Conservation (phyloP, 1,140 invertebrate species). For the Pogonomyrmex californicus region DNA sequence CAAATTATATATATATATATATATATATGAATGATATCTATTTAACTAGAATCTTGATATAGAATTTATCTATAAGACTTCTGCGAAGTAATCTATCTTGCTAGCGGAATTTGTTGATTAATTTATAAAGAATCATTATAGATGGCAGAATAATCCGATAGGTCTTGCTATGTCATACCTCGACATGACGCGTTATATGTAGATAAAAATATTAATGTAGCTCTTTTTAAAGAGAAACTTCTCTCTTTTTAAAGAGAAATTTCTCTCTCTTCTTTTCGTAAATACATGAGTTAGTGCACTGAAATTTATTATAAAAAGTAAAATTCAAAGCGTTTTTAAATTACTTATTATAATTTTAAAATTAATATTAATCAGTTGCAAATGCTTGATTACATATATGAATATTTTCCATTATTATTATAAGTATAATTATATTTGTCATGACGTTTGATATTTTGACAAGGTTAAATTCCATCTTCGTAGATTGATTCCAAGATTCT, state of each 20-base stretch:
- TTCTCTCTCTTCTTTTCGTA: not conserved
- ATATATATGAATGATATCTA: not conserved
- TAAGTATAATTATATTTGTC: not conserved
- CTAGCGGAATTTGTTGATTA: not conserved
- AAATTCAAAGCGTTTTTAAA: not conserved
- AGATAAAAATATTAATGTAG: not conserved
- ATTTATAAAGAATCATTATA: conserved; percentile 10
- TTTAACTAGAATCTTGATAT: not conserved
- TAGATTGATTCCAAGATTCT: not conserved
- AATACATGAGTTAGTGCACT: not conserved
- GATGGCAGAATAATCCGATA: not conserved
- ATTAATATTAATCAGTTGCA: too few species aligned
- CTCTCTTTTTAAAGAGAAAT: not conserved
- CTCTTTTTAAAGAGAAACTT: not conserved
- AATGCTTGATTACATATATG: not conserved
- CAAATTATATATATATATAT: too few species aligned
- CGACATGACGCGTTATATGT: not conserved
- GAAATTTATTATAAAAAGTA: not conserved
- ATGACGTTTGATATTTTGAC: not conserved
- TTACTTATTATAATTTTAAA: too few species aligned
- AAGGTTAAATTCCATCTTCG: not conserved
- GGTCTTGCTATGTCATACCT: not conserved
- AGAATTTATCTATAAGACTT: conserved; percentile 23
- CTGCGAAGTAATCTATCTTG: conserved; percentile 17
- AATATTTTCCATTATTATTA: not conserved